Base-by-base conservation (phyloP, 2,888 invertebrate genomes). In the Drosophila subquinaria region DNA sequence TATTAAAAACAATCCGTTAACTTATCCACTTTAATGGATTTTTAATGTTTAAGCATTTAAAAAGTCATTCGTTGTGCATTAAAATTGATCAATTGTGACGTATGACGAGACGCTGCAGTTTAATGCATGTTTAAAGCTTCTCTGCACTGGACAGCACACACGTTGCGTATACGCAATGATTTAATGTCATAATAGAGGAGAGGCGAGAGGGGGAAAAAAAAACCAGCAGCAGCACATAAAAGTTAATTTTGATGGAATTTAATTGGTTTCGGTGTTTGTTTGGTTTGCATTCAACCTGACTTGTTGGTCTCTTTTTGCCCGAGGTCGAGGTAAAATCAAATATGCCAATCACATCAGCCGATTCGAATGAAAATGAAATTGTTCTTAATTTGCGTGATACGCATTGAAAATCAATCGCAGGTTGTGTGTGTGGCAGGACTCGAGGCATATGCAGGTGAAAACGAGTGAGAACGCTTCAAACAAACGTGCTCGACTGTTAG, bases 341-440 rank as follows among this genome's bases (percentile, higher is more conserved):
- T 81, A 85, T 88, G 84, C 86, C 79, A 75, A 74, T 69, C 82
- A 73, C 82, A 82, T 65, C 53, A 55, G 75, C 42, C 66, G 51
- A 59, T 53, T 48, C 78, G 59, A 71, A 81, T 78, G 78, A 76
- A 81, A 89, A 79, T 77, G 70, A 83, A 89, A 88, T 82, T 86
- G 81, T 80, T 83, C 80, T 83, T 88, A 83, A 88, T 88, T 81
- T 88, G 74, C 87, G 83, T 88, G 88, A 78, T 78, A 81, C 68
- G 90, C 75, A 88, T 90, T 62, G 73, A 78, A 86, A 80, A 73
- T 71, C 84, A 80, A 82, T 85, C 53, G 47, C 40, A 68, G 35
- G 13, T n/a, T 17, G 30, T 30, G 30, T 40, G 38, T 23, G n/a
- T 53, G 51, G 38, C 13, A n/a, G n/a, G 4, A 9, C 43, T 20